Base-by-base conservation (phyloP, 2,888 invertebrate species). In the Cetonia aurata region DNA sequence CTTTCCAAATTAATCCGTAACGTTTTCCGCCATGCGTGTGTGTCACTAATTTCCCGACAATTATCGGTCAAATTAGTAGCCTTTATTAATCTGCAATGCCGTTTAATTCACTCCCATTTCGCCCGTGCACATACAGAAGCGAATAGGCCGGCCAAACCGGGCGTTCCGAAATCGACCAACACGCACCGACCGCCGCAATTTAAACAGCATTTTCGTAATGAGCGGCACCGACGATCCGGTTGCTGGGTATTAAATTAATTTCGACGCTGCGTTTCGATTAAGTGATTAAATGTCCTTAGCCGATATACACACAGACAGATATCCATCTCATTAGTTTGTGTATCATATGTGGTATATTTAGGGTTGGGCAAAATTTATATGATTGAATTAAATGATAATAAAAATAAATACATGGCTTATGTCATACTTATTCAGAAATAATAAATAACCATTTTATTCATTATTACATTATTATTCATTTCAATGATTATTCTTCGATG, bases 51-150 rank as follows among this genome's bases (percentile, higher is more conserved):
- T 69, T 69, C 42, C 60, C 69, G 69, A n/a, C 69, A 69, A 69
- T 69, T 69, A 69, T 69, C 69, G 69, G 69, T 52, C 69, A 69
- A 69, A 69, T 69, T 69, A 62, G 69, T 69, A 62, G 62, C 69
- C 60, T 69, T 62, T 62, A 69, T 60, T 62, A 62, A 53, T 69
- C 69, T 62, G 62, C 62, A 62, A 62, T 62, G 48, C 48, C 48
- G 62, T 48, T 62, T 62, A 62, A 62, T 48, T 62, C 62, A 48
- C 48, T 62, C 13, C 62, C 33, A 48, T 33, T 48, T 31, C 33
- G 19, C 33, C 9, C 59, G 44, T 31, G 31, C 33, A 48, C 48
- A 31, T 37, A 62, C 9, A n/a, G 4, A 4, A 4, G 25, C 62
- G 13, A 12, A 48, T 33, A 48, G 9, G 19, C 12, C 19, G 6